Conservation (phyloP, 64 coral and sea anemone genomes). For the Orbicella faveolata region DNA sequence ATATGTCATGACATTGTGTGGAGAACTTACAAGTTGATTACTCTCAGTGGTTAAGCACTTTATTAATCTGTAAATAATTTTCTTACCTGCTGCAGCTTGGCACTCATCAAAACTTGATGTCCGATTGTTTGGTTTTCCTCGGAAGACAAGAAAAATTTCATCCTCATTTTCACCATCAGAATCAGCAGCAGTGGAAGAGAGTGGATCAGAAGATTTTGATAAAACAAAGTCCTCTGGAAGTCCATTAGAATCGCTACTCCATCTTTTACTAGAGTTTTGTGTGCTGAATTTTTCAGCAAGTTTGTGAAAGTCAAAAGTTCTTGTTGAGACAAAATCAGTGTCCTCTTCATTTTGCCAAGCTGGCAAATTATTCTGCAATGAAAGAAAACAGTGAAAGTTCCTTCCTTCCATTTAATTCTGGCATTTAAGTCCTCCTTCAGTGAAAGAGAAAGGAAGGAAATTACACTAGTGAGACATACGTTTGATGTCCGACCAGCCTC, state of each 20-base stretch:
- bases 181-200: neutral
- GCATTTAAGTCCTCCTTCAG: no score
- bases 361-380: slow-evolving; percentile 24
- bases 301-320: slow-evolving; percentile 66
- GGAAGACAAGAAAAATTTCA: slow-evolving; percentile 66
- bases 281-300: slow-evolving; percentile 39
- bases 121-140: slow-evolving; percentile 49
- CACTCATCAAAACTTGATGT: slow-evolving; percentile 58
- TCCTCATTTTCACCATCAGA: slow-evolving; percentile 57
- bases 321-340: slow-evolving; percentile 15
- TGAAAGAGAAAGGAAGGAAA: no score
- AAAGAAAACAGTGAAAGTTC: neutral
- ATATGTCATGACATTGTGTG: no score
- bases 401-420: neutral
- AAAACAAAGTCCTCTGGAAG: slow-evolving; percentile 36
- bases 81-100: slow-evolving; percentile 58
- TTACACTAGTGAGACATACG: no score
- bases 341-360: slow-evolving; percentile 29
- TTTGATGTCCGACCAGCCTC: no score
- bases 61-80: neutral
- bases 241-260: slow-evolving; percentile 38
- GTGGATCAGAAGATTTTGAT: slow-evolving; percentile 32
- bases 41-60: no score
- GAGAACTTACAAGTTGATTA: no score
- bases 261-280: slow-evolving; percentile 6